Evolutionary conservation across 2,888 invertebrate genomes (phyloP).

Genomic region (Megastigmus dorsalis): DNA sequence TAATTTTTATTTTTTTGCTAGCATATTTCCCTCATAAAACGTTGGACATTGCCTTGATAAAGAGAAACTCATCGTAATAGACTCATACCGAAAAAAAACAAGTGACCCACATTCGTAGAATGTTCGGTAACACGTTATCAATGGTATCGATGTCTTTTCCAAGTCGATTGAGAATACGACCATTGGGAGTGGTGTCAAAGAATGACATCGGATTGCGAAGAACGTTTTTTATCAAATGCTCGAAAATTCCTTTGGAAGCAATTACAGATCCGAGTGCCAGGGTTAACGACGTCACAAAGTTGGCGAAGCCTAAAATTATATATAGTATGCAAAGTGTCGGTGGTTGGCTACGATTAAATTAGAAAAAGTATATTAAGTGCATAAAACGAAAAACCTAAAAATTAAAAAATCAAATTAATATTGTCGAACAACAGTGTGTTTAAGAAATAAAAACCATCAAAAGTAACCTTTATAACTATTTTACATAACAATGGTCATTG

Average conservation of each 20-base stretch:
- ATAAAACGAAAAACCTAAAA: background rate
- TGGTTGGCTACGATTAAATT: constrained; percentile 25
- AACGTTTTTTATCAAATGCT: constrained; percentile 76
- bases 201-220: constrained; percentile 81
- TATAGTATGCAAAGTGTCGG: constrained; percentile 39
- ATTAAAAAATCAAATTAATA: background rate
- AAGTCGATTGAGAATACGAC: constrained; percentile 82
- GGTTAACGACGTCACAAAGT: constrained; percentile 77
- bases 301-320: constrained; percentile 74
- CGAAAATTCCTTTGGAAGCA: constrained; percentile 79
- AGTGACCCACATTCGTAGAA: constrained; percentile 74
- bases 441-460: background rate
- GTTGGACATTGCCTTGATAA: background rate
- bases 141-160: constrained; percentile 81
- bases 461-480: background rate
- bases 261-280: constrained; percentile 78
- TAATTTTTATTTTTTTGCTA: background rate
- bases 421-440: background rate
- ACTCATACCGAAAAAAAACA: constrained; percentile 59
- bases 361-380: background rate
- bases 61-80: constrained; percentile 21
- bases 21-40: background rate
- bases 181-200: constrained; percentile 83
- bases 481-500: background rate
- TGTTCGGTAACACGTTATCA: constrained; percentile 79